These are phyloP conservation scores for Pavo muticus DNA, from an alignment of 2,113 vertebrate species.

Conservation along the genomic window DNA sequence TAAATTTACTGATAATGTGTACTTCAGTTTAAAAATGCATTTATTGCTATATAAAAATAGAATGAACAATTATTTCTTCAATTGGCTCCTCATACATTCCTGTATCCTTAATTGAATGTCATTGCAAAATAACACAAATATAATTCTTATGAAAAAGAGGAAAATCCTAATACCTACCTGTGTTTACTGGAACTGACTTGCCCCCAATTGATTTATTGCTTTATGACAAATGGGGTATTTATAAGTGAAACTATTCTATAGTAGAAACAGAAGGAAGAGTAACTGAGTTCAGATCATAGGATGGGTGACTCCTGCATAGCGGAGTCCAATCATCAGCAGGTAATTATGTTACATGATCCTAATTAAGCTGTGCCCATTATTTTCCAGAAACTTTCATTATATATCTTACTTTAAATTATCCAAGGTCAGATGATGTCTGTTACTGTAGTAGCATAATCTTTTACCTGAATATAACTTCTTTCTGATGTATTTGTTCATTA, in stretches of 20 bases:
- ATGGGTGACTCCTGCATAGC: neutral
- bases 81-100: neutral
- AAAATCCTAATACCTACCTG: neutral
- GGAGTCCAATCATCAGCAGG: neutral
- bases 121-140: neutral
- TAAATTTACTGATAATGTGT: neutral
- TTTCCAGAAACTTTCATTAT: neutral
- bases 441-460: neutral
- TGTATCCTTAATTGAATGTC: neutral
- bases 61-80: neutral
- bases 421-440: neutral
- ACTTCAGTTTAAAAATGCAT: neutral
- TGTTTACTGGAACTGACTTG: neutral
- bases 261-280: constrained; percentile 20
- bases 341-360: neutral
- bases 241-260: constrained; percentile 10
- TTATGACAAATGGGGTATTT: neutral
- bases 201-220: neutral
- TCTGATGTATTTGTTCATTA: neutral
- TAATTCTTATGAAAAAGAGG: neutral
- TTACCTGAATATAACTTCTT: neutral
- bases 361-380: neutral
- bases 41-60: neutral
- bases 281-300: constrained; percentile 1
- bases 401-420: neutral